Evolutionary conservation across 2,888 invertebrate species (phyloP), one percentile per base, ranked within the genome.

Genomic region (Dastarcus helophoroides): DNA sequence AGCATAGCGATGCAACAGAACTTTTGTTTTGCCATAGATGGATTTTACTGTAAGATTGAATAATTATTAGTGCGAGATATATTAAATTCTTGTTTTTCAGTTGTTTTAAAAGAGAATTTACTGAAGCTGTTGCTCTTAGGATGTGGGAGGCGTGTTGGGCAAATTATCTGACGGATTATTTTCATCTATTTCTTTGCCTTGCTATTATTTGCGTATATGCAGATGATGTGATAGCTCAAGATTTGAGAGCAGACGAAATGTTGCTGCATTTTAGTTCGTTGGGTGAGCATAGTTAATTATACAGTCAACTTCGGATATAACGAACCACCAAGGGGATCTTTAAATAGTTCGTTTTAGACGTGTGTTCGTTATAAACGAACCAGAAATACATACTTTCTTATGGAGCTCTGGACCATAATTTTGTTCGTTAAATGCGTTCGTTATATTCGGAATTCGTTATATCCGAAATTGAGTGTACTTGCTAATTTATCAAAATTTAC

Each of bases 61-160:
- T n/a, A n/a, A n/a, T n/a, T n/a, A n/a, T n/a, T n/a, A 19, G 19
- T 19, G n/a, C n/a, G 19, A n/a, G 7, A 19, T 6, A 19, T 6
- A 19, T 19, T 19, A 19, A 19, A 7, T 19, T 7, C 26, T 25
- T 11, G n/a, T 11, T 26, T 61, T 63, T n/a, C 57, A 82, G 81
- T 38, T 90, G 93, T 58, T 89, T 94, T 63, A 88, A 89, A 50
- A 69, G 91, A 1, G 91, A 93, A 61, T 93, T 93, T 54, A 80
- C 84, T 0, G 89, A 90, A 56, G 76, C 78, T 8, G 83, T 86
- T 19, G 89, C 89, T 0, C 70, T 91, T 24, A 70, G 81, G 16
- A 90, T 93, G 81, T 93, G 91, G 91, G 90, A 94, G 64, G 84
- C 91, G 2, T 95, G 94, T 63, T 95, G 95, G 95, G 83, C 91